Conservation (phyloP, 2,888 invertebrate species). For the Argyra leucocephala region DNA sequence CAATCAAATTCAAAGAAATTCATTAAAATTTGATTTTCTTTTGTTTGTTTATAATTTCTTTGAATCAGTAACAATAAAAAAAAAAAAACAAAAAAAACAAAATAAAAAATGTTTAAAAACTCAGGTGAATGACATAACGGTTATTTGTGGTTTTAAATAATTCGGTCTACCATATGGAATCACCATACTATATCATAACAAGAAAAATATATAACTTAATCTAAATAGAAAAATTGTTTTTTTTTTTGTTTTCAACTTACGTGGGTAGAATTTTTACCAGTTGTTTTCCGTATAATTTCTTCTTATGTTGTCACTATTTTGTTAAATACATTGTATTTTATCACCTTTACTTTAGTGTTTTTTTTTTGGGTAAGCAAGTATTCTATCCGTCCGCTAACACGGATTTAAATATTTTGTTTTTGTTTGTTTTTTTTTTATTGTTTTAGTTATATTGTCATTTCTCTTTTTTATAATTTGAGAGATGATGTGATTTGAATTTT, state of each 20-base stretch:
- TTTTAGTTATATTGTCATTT: neutral
- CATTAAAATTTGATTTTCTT: too few relatives aligned
- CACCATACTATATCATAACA: too few relatives aligned
- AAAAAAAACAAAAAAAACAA: too few relatives aligned
- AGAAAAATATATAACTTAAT: too few relatives aligned
- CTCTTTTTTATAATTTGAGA: neutral
- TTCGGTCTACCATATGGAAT: too few relatives aligned
- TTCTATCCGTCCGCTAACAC: neutral
- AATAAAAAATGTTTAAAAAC: too few relatives aligned
- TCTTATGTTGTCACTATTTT: neutral
- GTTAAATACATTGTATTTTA: neutral
- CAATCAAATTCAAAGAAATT: too few relatives aligned
- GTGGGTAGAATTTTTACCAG: slow-evolving; percentile 2
- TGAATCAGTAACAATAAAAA: too few relatives aligned
- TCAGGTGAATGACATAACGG: too few relatives aligned
- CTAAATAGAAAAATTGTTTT: too few relatives aligned
- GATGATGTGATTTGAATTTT: slow-evolving; percentile 2
- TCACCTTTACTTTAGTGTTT: neutral
- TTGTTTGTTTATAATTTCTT: too few relatives aligned
- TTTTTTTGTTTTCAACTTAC: neutral
- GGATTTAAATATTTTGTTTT: neutral
- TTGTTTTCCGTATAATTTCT: neutral
- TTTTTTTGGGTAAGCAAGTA: neutral
- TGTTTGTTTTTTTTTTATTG: neutral
- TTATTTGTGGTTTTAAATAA: too few relatives aligned